Evolutionary conservation across 2,113 vertebrate genomes (phyloP).

Genomic region (Tringa solitaria): DNA sequence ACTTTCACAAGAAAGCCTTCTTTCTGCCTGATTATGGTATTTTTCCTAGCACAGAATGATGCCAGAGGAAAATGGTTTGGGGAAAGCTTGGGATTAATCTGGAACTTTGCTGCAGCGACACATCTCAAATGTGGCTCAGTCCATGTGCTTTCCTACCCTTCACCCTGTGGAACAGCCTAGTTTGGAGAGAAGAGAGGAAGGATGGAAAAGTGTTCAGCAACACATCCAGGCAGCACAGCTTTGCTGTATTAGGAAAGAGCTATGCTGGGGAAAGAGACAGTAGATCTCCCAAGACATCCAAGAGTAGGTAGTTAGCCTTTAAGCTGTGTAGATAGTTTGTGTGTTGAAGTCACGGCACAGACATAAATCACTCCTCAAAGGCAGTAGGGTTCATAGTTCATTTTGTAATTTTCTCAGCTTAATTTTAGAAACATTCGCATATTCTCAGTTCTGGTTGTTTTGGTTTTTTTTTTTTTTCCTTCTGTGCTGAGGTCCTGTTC

Average conservation of each 20-base stretch:
- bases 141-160: background rate
- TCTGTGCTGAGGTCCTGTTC: background rate
- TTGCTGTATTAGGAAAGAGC: background rate
- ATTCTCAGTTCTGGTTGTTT: background rate
- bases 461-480: background rate
- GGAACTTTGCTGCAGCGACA: background rate
- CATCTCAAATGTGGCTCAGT: background rate
- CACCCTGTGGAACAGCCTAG: background rate
- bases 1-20: background rate
- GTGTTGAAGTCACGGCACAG: background rate
- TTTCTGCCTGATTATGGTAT: background rate
- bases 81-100: background rate
- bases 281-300: background rate
- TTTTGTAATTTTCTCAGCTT: background rate
- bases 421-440: background rate
- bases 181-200: background rate
- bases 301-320: background rate
- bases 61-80: background rate
- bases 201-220: background rate
- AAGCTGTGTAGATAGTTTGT: background rate
- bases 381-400: background rate
- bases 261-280: background rate
- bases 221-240: accelerated
- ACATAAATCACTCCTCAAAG: background rate
- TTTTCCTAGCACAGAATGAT: background rate